phyloP scores from a whole-genome alignment of 2,113 vertebrate species.

The Athene noctua region DNA sequence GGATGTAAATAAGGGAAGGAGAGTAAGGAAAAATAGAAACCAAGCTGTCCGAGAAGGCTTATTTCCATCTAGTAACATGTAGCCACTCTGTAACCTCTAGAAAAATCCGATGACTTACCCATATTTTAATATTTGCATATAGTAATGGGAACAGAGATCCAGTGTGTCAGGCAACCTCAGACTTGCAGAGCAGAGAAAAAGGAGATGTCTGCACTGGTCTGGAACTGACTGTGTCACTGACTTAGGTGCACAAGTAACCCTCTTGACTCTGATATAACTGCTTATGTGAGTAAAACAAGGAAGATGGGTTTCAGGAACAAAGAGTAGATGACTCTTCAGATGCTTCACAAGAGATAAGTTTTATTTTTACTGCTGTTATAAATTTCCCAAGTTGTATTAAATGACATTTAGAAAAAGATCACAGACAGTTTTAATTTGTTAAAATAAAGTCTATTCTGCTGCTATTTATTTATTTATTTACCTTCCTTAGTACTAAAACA shows the following conservation, averaged over 20 bases:
- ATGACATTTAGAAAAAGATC: neutral
- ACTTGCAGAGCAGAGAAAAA: neutral
- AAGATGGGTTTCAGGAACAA: neutral
- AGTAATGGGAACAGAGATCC: neutral
- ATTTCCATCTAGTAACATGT: neutral
- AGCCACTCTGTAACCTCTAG: neutral
- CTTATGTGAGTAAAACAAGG: neutral
- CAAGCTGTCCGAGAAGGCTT: neutral
- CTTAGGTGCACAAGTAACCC: neutral
- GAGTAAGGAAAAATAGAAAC: neutral
- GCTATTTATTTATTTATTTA: neutral
- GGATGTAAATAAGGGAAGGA: neutral
- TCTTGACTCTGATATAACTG: neutral
- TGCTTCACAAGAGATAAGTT: neutral
- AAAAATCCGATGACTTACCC: neutral
- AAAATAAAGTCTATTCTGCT: neutral
- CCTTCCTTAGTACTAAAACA: neutral
- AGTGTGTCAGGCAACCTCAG: neutral
- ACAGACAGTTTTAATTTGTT: neutral
- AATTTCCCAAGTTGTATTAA: neutral
- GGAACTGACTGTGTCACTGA: neutral
- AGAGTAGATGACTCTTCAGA: neutral
- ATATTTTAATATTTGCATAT: neutral
- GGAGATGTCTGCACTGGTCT: neutral
- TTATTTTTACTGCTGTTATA: neutral